Evolutionary conservation across 2,888 invertebrate genomes (phyloP), one percentile per base, ranked within the genome.

Genomic region (Apamea sordens): DNA sequence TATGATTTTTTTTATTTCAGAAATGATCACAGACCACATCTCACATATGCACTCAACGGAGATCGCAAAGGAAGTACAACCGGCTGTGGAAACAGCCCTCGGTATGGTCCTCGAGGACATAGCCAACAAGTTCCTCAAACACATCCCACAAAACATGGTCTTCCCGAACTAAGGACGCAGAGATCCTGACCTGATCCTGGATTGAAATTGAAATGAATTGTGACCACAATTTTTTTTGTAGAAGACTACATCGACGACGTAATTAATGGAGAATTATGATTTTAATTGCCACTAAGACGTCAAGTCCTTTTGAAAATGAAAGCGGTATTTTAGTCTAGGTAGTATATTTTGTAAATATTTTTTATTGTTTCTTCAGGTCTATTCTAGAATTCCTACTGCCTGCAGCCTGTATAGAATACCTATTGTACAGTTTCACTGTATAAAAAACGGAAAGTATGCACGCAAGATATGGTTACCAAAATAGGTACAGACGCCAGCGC

Each of bases 11-110:
- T 61, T 13, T 10, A 47, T 93, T 92, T 3, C 95, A 98, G 98
- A 97, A 91, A 97, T 97, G 92, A 97, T 97, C 79, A 97, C 97
- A 0, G 97, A 97, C 81, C 97, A 97, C 90, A 96, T 97, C 82
- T 93, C 97, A 0, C 96, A 96, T 76, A 97, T 97, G 92, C 97
- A 98, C 89, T 97, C 97, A 6, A 92, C 93, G 1, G 95, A 97
- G 24, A 94, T 98, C 44, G 92, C 97, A 4, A 95, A 96, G 61
- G 97, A 97, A 87, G 93, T 98, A 11, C 96, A 96, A 88, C 98
- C 98, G 0, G 97, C 97, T 0, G 93, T 98, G 84, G 97, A 98
- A 92, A 96, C 97, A 0, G 97, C 97, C 0, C 93, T 97, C 0
- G 95, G 97, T 1, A 97, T 97, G 93, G 96, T 97, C 0, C 95